These are phyloP conservation scores for Caracal caracal DNA, from an alignment of 2,113 vertebrate genomes.

Conservation along the genomic window DNA sequence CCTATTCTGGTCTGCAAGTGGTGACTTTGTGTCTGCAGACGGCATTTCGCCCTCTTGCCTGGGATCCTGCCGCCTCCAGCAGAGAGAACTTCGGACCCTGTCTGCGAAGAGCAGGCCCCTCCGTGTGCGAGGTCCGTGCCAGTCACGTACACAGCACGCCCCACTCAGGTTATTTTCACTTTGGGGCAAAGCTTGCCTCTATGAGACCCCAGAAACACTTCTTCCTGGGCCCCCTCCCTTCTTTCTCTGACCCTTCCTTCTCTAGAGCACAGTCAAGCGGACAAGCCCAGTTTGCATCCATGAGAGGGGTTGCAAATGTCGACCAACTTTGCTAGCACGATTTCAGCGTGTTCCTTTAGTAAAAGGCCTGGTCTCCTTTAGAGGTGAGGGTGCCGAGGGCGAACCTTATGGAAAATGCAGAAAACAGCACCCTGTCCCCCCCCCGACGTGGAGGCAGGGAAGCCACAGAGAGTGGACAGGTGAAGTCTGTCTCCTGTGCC, in stretches of 20 bases:
- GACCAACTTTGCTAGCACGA: rapidly evolving
- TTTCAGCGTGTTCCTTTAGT: not conserved
- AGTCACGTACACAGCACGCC: rapidly evolving
- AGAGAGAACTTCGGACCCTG: not conserved
- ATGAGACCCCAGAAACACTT: not conserved
- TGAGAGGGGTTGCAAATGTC: not conserved
- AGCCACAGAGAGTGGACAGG: not conserved
- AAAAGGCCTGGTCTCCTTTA: not conserved
- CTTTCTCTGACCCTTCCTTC: not conserved
- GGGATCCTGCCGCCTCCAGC: not conserved
- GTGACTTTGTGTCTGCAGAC: not conserved
- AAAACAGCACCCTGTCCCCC: not conserved
- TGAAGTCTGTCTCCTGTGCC: no score
- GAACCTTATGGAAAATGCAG: not conserved
- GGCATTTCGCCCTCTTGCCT: rapidly evolving
- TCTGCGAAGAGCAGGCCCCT: not conserved
- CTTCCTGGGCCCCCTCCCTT: no score
- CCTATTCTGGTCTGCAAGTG: not conserved
- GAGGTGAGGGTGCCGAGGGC: not conserved
- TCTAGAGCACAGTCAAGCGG: rapidly evolving
- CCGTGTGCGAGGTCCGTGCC: rapidly evolving
- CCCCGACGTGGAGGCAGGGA: no score
- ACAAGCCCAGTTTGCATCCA: not conserved
- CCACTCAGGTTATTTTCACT: not conserved
- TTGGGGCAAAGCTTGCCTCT: not conserved